These are phyloP conservation scores for Equus przewalskii DNA, from an alignment of 2,113 vertebrate species.

Conservation along the genomic window DNA sequence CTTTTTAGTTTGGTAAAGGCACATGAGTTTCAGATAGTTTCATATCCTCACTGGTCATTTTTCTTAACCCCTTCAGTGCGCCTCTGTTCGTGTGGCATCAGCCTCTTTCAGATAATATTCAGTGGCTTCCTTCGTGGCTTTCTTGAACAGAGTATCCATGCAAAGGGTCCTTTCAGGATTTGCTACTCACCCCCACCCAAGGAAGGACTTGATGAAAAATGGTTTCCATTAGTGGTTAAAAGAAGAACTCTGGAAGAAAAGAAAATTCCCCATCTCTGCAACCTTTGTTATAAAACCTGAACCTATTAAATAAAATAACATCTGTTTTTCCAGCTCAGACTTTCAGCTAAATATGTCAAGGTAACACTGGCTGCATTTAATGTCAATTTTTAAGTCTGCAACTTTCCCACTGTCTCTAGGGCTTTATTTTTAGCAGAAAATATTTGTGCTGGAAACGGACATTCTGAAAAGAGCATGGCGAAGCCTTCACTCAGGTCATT, in stretches of 20 bases:
- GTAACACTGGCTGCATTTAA: not conserved
- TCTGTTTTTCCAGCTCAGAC: not conserved
- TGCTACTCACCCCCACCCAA: too few relatives aligned
- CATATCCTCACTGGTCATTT: too few relatives aligned
- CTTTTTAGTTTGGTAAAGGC: not conserved
- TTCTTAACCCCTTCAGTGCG: not conserved
- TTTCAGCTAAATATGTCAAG: slow-evolving; percentile 12
- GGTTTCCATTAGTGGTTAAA: not conserved
- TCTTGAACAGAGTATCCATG: fast-evolving
- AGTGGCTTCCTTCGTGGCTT: not conserved
- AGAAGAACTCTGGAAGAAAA: not conserved
- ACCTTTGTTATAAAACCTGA: slow-evolving; percentile 59
- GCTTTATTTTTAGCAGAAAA: not conserved
- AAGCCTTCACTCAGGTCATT: not conserved
- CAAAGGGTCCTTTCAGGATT: not conserved
- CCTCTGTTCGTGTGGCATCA: too few relatives aligned
- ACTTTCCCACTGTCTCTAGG: not conserved
- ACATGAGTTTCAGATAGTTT: too few relatives aligned
- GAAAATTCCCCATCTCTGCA: not conserved
- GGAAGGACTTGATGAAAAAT: too few relatives aligned
- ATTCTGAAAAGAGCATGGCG: not conserved
- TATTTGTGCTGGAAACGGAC: not conserved
- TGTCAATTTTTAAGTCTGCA: not conserved
- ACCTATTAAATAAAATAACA: not conserved
- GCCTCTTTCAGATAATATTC: not conserved